These are phyloP conservation scores for Otolemur garnettii DNA, from an alignment of 2,113 vertebrate species.

Conservation along the genomic window DNA sequence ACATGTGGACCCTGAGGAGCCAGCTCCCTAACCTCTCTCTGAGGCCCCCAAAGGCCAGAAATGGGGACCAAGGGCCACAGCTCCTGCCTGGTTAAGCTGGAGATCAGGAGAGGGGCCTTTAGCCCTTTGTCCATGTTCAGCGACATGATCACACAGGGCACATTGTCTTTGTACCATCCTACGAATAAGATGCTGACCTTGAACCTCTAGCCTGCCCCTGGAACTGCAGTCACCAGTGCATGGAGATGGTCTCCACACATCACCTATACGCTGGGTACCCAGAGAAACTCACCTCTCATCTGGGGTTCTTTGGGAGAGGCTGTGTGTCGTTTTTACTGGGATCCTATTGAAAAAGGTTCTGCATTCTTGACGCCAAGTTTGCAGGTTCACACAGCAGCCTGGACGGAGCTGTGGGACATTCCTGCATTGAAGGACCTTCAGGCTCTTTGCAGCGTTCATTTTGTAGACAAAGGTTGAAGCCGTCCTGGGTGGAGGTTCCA, in stretches of 20 bases:
- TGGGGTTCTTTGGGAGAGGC: neutral
- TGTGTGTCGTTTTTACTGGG: accelerated
- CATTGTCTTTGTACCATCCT: accelerated
- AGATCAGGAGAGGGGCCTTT: neutral
- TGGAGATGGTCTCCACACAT: accelerated
- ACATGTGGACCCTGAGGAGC: accelerated
- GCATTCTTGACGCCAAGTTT: accelerated
- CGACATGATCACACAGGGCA: accelerated
- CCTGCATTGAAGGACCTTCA: accelerated
- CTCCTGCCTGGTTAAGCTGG: neutral
- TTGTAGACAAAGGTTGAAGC: neutral
- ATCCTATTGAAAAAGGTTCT: neutral
- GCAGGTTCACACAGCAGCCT: accelerated
- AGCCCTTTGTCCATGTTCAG: accelerated
- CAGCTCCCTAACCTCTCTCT: neutral
- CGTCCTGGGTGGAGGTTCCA: accelerated
- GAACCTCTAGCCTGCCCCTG: neutral
- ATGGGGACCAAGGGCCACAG: neutral
- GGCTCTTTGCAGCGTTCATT: neutral
- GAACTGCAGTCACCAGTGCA: accelerated
- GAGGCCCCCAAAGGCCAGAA: neutral
- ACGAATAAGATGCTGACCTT: accelerated
- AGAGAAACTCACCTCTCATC: neutral
- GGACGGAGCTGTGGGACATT: neutral
- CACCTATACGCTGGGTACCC: accelerated